phyloP scores from a whole-genome alignment of 2,113 vertebrate genomes.

The Albula goreensis region DNA sequence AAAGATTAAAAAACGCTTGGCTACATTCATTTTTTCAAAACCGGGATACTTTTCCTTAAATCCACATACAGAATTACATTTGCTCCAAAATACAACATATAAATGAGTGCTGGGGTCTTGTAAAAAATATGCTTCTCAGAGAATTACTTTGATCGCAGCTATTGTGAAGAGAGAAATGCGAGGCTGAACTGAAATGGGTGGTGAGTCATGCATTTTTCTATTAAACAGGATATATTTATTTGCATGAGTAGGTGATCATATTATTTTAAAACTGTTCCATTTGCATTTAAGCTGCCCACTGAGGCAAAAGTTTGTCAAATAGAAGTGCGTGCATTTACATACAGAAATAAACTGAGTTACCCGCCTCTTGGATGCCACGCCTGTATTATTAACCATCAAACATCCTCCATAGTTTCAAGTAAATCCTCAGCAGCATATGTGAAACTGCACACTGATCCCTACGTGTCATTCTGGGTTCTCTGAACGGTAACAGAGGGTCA shows the following conservation, averaged over 20 bases:
- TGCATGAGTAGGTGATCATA: not conserved
- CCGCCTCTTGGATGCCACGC: not conserved
- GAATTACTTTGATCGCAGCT: not conserved
- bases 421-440: not conserved
- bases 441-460: constrained; percentile 9
- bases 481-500: constrained; percentile 10
- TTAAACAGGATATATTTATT: not conserved
- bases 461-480: constrained; percentile 30
- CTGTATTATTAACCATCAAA: not conserved
- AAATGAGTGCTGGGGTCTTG: not conserved
- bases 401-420: not conserved
- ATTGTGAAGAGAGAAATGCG: not conserved
- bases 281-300: not conserved
- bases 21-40: not conserved
- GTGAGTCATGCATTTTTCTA: not conserved
- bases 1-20: not conserved
- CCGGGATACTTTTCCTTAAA: not conserved
- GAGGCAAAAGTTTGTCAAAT: not conserved
- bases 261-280: not conserved
- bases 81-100: not conserved
- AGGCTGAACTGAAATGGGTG: not conserved
- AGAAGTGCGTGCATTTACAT: not conserved
- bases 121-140: not conserved
- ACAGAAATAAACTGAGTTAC: not conserved
- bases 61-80: not conserved